Conservation (phyloP, 2,888 invertebrate genomes). For the Punctoribates punctum region DNA sequence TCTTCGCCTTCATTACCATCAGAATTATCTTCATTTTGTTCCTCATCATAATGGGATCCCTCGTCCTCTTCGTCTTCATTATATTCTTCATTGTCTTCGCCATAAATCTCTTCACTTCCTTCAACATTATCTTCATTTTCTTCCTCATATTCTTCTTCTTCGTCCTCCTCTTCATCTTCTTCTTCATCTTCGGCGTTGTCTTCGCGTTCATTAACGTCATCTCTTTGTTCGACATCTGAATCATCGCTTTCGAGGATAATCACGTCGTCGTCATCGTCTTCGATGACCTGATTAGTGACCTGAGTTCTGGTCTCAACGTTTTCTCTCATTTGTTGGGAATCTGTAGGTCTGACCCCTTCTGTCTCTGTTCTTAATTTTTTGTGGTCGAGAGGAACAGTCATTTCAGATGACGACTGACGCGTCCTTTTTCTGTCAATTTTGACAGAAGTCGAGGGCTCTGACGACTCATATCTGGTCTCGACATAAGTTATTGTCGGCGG, state of each 20-base stretch:
- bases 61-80: not conserved
- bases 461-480: not conserved
- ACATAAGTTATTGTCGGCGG: too few species aligned
- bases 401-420: not conserved
- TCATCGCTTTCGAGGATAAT: slow-evolving; percentile 14
- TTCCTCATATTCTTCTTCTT: slow-evolving; percentile 2
- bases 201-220: not conserved
- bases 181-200: not conserved
- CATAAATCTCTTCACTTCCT: not conserved
- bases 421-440: not conserved
- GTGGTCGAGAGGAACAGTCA: not conserved
- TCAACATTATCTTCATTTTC: not conserved
- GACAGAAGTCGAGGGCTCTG: not conserved
- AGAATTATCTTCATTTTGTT: not conserved
- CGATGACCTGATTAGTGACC: not conserved
- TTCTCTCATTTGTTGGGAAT: not conserved
- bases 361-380: not conserved
- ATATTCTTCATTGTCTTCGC: not conserved
- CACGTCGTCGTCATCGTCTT: slow-evolving; percentile 25
- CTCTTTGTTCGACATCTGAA: slow-evolving; percentile 13
- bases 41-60: not conserved
- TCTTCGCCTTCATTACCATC: not conserved
- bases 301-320: not conserved
- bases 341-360: not conserved
- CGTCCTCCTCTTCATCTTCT: not conserved